These are phyloP conservation scores for Caligus rogercresseyi DNA, from an alignment of 1,140 invertebrate species.

Conservation along the genomic window DNA sequence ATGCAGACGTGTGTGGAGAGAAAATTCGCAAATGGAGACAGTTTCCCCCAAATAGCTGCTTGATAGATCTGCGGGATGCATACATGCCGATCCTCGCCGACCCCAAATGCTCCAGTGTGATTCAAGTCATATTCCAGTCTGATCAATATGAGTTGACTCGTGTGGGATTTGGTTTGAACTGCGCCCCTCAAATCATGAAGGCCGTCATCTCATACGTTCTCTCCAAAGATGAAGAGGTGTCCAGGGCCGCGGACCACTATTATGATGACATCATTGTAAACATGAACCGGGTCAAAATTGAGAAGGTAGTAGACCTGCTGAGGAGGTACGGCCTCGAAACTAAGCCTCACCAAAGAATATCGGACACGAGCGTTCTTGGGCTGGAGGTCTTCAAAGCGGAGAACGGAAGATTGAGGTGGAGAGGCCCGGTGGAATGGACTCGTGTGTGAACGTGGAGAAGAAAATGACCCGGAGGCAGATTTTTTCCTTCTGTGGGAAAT, in stretches of 20 bases:
- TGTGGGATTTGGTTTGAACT: not conserved
- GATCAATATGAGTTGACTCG: not conserved
- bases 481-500: not conserved
- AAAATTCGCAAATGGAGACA: not conserved
- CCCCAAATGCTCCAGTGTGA: not conserved
- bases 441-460: not conserved
- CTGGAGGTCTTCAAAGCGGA: not conserved
- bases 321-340: not conserved
- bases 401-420: not conserved
- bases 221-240: not conserved
- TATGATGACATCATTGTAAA: not conserved
- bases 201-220: not conserved
- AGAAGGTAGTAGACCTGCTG: not conserved
- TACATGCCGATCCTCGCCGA: not conserved
- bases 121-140: not conserved
- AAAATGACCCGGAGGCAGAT: not conserved
- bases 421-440: not conserved
- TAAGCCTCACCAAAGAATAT: too few species aligned
- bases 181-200: not conserved
- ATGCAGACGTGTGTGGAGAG: not conserved
- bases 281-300: not conserved
- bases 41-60: not conserved
- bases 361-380: not conserved
- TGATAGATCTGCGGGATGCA: not conserved
- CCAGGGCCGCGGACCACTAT: not conserved